phyloP scores from a whole-genome alignment of 2,113 vertebrate species.

The Oncorhynchus gorbuscha region DNA sequence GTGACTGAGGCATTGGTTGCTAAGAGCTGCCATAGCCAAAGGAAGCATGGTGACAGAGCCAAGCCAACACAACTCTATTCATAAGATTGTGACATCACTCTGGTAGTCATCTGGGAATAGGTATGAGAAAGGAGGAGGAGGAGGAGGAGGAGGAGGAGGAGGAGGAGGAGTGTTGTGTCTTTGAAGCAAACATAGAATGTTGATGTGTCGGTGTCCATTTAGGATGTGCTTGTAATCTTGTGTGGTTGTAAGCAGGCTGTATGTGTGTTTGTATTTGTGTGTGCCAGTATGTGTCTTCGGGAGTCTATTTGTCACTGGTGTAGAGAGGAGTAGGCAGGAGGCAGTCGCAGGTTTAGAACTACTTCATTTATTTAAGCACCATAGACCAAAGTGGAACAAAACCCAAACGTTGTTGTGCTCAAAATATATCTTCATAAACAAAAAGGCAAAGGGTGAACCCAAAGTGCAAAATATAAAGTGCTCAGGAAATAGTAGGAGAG shows the following conservation, averaged over 20 bases:
- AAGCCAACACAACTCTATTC: constrained; percentile 58
- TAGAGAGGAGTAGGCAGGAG: no score
- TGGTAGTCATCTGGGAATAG: constrained; percentile 44
- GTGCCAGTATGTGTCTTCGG: background rate
- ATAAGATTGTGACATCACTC: constrained; percentile 47
- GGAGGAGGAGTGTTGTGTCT: no score
- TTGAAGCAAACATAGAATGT: background rate
- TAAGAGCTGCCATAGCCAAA: constrained; percentile 36
- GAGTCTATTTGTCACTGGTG: no score
- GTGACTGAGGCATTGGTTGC: background rate
- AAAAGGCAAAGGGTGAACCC: no score
- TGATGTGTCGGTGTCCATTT: background rate
- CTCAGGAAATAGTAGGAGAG: no score
- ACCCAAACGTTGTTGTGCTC: no score
- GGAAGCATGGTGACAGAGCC: constrained; percentile 50
- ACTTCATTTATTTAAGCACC: no score
- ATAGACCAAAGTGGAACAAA: no score
- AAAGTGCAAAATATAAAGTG: no score
- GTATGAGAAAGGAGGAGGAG: background rate
- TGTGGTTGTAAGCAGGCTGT: background rate
- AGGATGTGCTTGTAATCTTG: background rate
- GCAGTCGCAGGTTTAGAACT: no score
- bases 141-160: no score
- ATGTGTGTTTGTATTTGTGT: constrained; percentile 6
- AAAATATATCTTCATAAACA: no score